These are phyloP conservation scores for Ophion obscuratus DNA, from an alignment of 2,888 invertebrate species.

Conservation along the genomic window DNA sequence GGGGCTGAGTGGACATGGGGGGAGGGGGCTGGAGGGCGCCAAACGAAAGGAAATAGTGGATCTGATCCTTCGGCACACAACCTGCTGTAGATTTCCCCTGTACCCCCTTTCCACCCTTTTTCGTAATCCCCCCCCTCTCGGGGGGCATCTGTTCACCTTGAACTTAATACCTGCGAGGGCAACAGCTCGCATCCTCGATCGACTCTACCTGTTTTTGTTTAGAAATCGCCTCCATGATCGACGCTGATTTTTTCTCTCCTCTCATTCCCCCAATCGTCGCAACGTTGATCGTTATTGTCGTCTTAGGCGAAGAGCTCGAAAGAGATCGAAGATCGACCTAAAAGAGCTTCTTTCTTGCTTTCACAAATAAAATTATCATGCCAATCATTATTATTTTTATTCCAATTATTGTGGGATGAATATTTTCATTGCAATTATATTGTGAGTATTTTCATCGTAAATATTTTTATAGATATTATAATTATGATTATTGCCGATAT, in stretches of 20 bases:
- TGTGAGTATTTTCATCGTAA: too few relatives aligned
- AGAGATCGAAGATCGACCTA: too few relatives aligned
- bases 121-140: slow-evolving; percentile 13
- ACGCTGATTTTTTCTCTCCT: slow-evolving; percentile 46
- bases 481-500: too few relatives aligned
- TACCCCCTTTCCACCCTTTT: background rate
- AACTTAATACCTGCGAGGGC: slow-evolving; percentile 47
- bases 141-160: slow-evolving; percentile 57
- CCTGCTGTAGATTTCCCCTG: slow-evolving; percentile 53
- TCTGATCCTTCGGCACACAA: slow-evolving; percentile 53
- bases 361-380: too few relatives aligned
- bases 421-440: too few relatives aligned
- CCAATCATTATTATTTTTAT: too few relatives aligned
- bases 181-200: slow-evolving; percentile 22
- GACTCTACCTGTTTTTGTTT: slow-evolving; percentile 60
- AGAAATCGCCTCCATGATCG: slow-evolving; percentile 53
- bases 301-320: background rate
- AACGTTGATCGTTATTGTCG: background rate
- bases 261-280: background rate
- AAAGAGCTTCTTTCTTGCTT: too few relatives aligned
- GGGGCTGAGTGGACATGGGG: background rate
- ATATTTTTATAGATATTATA: too few relatives aligned
- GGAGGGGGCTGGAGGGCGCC: slow-evolving; percentile 7
- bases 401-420: too few relatives aligned
- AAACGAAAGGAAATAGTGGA: slow-evolving; percentile 43